Base-by-base conservation (phyloP, 2,888 invertebrate species). In the Colletes collaris region DNA sequence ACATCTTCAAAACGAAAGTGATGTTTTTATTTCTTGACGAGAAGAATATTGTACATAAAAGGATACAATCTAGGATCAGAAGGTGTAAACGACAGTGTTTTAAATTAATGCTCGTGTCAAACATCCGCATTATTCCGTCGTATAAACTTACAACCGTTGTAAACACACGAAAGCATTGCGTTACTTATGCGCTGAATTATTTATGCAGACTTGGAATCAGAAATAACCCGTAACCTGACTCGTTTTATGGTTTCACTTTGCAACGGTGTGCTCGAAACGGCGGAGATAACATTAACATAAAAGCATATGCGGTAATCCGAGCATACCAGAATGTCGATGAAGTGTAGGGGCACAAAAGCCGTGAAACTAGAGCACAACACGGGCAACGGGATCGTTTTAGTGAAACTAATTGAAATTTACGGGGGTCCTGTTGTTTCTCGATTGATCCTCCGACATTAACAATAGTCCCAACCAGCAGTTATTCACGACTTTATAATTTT, bases 321-420 rank as follows among this genome's bases (percentile, higher is more conserved):
- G 74, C 81, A 77, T 62, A 59, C 68, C 74, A 13, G 44, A 46
- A 50, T 58, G 65, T 58, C 68, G 64, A 72, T 79, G 71, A 70
- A 83, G 70, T 56, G 77, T 64, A 65, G 62, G 13, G 35, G 59
- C 71, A 65, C 46, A 82, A 85, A 76, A 74, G 76, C 66, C 13
- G 59, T 27, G 85, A 84, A 83, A 82, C 73, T 81, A 46, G 73
- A 82, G 46, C 70, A 63, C 53, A 40, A 52, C 40, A n/a, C 53
- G 27, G 55, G 40, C 62, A 69, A 59, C 55, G 67, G 52, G 44
- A 63, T 65, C 75, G 74, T 82, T 84, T 80, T 76, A 77, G 46
- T 16, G 58, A 74, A 73, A 81, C 81, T 84, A 83, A 85, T 84
- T 76, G 77, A 81, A 77, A 78, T 78, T 76, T 82, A 77, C 63